Conservation (phyloP, 2,113 vertebrate genomes). For the Hemichromis elongatus region DNA sequence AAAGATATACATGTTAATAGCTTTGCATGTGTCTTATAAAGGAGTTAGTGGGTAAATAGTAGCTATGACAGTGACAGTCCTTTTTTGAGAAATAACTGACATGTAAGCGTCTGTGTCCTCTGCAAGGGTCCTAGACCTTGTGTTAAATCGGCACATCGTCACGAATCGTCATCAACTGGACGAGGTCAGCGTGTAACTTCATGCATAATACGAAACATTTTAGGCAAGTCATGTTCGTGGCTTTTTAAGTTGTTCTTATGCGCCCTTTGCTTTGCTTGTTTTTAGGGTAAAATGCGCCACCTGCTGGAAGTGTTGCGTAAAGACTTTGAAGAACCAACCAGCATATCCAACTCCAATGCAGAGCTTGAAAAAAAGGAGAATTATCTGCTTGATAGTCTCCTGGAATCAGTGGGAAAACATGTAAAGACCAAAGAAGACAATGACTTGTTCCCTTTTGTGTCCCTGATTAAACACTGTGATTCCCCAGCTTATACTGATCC, state of each 20-base stretch:
- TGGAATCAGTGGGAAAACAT: not conserved
- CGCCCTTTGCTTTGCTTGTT: not conserved
- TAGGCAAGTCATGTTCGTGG: not conserved
- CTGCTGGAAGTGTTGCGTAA: slow-evolving; percentile 71
- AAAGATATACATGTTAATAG: not conserved
- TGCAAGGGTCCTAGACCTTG: slow-evolving; percentile 62
- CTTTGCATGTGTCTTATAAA: not conserved
- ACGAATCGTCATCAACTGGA: slow-evolving; percentile 70
- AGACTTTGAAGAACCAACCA: slow-evolving; percentile 60
- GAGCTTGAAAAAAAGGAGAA: slow-evolving; percentile 19
- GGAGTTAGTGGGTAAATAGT: not conserved
- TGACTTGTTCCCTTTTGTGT: not conserved
- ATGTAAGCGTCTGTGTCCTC: not conserved
- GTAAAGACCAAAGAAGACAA: slow-evolving; percentile 23
- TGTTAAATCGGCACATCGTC: slow-evolving; percentile 70
- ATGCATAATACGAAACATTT: not conserved
- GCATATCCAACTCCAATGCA: not conserved
- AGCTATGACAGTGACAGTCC: not conserved
- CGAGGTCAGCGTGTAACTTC: slow-evolving; percentile 49
- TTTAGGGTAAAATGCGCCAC: slow-evolving; percentile 76
- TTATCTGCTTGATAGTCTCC: not conserved
- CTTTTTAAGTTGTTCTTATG: not conserved
- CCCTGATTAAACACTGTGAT: slow-evolving; percentile 8
- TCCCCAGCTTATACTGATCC: not conserved
- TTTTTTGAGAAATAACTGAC: not conserved